phyloP scores from a whole-genome alignment of 2,797 vertebrate species.

The Phalanger gymnotis region DNA sequence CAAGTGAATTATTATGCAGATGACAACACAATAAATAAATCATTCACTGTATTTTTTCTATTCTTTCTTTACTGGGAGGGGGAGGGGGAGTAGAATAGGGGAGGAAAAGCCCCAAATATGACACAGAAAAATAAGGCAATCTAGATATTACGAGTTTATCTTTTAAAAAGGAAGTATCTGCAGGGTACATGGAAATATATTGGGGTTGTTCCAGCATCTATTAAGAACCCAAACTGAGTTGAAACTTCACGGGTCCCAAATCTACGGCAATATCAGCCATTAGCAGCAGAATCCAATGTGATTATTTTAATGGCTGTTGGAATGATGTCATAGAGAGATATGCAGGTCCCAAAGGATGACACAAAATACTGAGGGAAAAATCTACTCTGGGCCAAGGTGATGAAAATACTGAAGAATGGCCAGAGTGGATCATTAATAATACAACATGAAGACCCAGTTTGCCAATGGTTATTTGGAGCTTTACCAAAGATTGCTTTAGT shows the following conservation, averaged over 20 bases:
- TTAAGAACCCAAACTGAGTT: slow-evolving; percentile 7
- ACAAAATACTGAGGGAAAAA: slow-evolving; percentile 77
- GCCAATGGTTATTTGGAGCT: slow-evolving; percentile 73
- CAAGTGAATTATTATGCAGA: background rate
- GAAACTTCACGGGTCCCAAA: slow-evolving; percentile 24
- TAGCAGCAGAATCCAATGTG: slow-evolving; percentile 15
- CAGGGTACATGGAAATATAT: background rate
- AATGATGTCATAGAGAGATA: background rate
- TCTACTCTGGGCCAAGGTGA: slow-evolving; percentile 76
- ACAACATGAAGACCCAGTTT: slow-evolving; percentile 72
- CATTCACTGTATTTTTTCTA: slow-evolving; percentile 31
- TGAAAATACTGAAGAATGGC: slow-evolving; percentile 78
- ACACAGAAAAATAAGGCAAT: slow-evolving; percentile 6
- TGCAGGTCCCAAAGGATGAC: slow-evolving; percentile 64
- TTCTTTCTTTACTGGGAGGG: background rate
- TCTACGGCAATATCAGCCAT: slow-evolving; percentile 37
- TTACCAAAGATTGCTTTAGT: slow-evolving; percentile 69
- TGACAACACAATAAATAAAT: background rate
- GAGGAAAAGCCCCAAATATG: background rate
- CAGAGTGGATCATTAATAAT: slow-evolving; percentile 80
- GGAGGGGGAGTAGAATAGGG: background rate
- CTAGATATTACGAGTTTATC: background rate
- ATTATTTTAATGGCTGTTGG: slow-evolving; percentile 30
- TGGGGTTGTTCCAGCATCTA: background rate
- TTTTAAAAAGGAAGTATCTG: slow-evolving; percentile 29